These are phyloP conservation scores for Pelusios castaneus DNA, from an alignment of 2,113 vertebrate species.

Conservation along the genomic window DNA sequence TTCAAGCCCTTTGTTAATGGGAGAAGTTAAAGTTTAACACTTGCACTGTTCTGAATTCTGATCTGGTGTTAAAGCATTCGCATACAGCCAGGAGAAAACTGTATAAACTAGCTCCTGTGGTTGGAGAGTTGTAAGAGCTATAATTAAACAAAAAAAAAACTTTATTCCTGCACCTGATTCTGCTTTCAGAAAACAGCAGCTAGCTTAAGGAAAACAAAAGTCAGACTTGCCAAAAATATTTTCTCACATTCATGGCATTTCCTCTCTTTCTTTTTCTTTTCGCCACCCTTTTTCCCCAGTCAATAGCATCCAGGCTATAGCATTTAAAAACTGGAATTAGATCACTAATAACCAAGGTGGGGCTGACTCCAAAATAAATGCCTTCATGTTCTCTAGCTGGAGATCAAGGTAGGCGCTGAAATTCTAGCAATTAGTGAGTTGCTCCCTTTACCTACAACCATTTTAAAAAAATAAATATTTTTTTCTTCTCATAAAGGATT, in stretches of 20 bases:
- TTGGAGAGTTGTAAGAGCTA: not conserved
- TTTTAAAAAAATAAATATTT: not conserved
- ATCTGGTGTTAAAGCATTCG: not conserved
- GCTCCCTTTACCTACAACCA: not conserved
- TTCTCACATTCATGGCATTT: constrained; percentile 71
- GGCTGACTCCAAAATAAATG: not conserved
- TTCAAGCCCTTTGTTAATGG: fast-evolving
- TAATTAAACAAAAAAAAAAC: constrained; percentile 63
- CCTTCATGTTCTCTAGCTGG: not conserved
- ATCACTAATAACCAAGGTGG: constrained; percentile 34
- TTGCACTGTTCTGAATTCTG: fast-evolving
- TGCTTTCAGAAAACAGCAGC: constrained; percentile 53
- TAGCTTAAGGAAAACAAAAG: constrained; percentile 19
- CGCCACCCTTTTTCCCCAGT: constrained; percentile 19
- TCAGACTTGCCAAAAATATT: not conserved
- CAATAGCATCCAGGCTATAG: not conserved
- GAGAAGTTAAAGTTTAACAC: not conserved
- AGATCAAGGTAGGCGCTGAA: fast-evolving
- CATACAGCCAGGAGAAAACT: not conserved
- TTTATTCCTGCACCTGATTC: not conserved
- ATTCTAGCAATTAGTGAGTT: not conserved
- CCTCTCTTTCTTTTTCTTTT: constrained; percentile 57
- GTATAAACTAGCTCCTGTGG: not conserved
- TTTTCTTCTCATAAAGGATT: not conserved
- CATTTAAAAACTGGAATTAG: constrained; percentile 39